Evolutionary conservation across 1,140 invertebrate species (phyloP).

Genomic region (Pseudachorutes palmiensis): DNA sequence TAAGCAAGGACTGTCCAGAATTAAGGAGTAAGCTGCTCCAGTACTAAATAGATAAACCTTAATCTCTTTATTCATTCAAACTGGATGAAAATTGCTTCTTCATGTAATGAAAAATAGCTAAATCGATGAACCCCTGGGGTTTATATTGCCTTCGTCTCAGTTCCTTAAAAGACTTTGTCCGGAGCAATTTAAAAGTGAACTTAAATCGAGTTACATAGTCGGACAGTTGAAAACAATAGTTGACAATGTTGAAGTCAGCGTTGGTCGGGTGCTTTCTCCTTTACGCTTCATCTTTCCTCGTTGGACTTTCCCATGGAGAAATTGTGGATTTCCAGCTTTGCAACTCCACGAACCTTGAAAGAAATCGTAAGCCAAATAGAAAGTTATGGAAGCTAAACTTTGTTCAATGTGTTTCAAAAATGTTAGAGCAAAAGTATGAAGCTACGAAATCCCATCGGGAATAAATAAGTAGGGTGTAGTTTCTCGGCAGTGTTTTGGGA

Average conservation of each 20-base stretch:
- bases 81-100: neutral
- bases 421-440: too few species aligned
- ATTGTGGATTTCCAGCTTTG: neutral
- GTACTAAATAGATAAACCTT: too few species aligned
- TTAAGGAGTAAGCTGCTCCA: too few species aligned
- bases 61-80: neutral
- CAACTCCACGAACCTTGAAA: neutral
- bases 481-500: too few species aligned
- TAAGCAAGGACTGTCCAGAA: too few species aligned
- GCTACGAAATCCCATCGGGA: too few species aligned
- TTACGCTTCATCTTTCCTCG: neutral
- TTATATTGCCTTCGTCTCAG: neutral
- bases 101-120: too few species aligned
- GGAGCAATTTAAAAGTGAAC: neutral
- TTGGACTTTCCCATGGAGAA: neutral
- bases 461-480: too few species aligned
- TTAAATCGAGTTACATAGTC: neutral
- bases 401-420: too few species aligned
- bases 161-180: neutral
- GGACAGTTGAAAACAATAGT: neutral
- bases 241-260: neutral
- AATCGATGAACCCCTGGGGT: too few species aligned
- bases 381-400: too few species aligned
- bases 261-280: neutral
- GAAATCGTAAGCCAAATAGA: neutral